Conservation (phyloP, 2,888 invertebrate species). For the Antheraea yamamai region DNA sequence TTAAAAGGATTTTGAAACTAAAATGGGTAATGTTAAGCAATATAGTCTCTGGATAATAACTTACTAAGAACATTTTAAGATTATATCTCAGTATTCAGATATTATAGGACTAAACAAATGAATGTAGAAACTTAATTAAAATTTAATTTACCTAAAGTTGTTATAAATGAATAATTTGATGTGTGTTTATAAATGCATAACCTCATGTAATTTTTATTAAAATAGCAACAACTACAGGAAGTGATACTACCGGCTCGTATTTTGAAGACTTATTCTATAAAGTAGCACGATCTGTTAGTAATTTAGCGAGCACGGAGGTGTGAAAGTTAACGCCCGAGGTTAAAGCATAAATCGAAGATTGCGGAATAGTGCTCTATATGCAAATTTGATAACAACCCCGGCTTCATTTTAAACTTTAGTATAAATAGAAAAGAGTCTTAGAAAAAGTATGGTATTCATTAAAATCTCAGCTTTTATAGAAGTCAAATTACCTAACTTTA, state of each 20-base stretch:
- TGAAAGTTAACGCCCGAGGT: conserved; percentile 12
- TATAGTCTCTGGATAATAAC: background rate
- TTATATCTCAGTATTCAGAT: background rate
- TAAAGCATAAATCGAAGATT: conserved; percentile 13
- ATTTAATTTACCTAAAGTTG: background rate
- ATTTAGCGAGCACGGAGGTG: conserved; percentile 28
- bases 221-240: background rate
- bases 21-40: background rate
- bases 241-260: background rate
- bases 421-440: background rate
- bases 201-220: background rate
- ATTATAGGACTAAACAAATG: background rate
- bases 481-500: too few relatives aligned
- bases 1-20: background rate
- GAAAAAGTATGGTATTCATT: too few relatives aligned
- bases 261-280: background rate
- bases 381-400: conserved; percentile 1
- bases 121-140: background rate
- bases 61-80: background rate
- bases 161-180: background rate
- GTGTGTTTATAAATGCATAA: background rate
- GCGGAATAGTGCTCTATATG: conserved; percentile 18
- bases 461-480: too few relatives aligned
- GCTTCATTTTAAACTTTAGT: conserved; percentile 1
- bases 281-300: conserved; percentile 32